Conservation (phyloP, 2,797 vertebrate genomes). For the Macropus fuliginosus region DNA sequence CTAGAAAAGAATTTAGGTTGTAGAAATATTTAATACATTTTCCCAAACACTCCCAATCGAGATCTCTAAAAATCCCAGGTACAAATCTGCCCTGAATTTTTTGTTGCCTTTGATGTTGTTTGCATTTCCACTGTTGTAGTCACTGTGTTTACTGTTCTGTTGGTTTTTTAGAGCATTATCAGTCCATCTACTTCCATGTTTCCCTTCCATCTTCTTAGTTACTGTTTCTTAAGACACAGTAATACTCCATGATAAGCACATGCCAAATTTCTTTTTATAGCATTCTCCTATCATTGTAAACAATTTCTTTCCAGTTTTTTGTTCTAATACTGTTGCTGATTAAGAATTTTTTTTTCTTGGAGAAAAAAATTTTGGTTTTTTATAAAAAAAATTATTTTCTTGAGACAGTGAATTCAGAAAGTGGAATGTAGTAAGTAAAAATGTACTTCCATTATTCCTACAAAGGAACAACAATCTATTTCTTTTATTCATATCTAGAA, state of each 20-base stretch:
- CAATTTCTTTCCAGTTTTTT: background rate
- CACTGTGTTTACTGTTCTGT: background rate
- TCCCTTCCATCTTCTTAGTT: background rate
- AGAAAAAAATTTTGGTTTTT: slow-evolving; percentile 37
- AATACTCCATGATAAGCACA: background rate
- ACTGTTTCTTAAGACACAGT: background rate
- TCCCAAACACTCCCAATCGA: slow-evolving; percentile 18
- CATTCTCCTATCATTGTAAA: background rate
- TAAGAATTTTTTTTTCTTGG: background rate
- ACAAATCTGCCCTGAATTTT: background rate
- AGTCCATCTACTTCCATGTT: background rate
- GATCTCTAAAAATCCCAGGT: slow-evolving; percentile 39
- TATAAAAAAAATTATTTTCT: slow-evolving; percentile 21
- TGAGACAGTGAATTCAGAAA: slow-evolving; percentile 27
- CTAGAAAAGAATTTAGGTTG: slow-evolving; percentile 29
- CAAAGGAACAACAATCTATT: background rate
- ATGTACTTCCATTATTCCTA: slow-evolving; percentile 22
- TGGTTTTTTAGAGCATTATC: background rate
- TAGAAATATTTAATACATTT: slow-evolving; percentile 20
- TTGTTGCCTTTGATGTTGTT: background rate
- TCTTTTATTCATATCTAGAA: background rate
- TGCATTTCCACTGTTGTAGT: background rate
- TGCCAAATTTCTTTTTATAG: background rate
- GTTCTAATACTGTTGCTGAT: background rate
- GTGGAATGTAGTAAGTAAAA: slow-evolving; percentile 25